Percentiles rank a stretch among this genome's conserved stretches.
Evolutionary conservation across 2,113 vertebrate species (phyloP).

Genomic region (Silurus glanis): DNA sequence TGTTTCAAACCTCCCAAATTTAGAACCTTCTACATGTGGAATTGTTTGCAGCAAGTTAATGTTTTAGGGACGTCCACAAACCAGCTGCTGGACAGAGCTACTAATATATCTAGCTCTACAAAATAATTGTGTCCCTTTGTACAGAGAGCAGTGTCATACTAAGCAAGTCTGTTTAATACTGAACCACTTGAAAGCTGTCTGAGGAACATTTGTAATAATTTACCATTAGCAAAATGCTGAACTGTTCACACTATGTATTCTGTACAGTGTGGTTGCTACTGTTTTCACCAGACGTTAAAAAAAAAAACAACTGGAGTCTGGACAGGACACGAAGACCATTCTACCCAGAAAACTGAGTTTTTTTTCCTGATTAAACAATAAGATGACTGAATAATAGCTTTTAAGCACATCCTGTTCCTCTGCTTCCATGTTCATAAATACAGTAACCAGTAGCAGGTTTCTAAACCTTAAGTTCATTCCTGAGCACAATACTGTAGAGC

Average conservation of each 20-base stretch:
- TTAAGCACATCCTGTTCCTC: constrained; percentile 5
- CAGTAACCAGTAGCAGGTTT: constrained; percentile 8
- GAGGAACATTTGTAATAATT: neutral
- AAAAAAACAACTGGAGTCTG: no score
- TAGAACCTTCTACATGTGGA: neutral
- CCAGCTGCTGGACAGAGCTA: neutral
- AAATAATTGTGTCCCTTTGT: neutral
- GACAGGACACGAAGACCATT: no score
- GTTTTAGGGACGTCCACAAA: neutral
- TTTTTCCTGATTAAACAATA: neutral
- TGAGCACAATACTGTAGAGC: neutral
- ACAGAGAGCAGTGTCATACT: neutral
- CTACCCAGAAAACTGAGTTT: no score
- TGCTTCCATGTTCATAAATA: constrained; percentile 27
- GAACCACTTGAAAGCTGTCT: neutral
- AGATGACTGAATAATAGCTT: constrained; percentile 29
- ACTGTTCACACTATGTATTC: neutral
- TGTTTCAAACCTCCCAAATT: neutral
- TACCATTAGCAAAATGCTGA: neutral
- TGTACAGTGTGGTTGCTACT: no score
- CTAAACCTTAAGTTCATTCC: neutral
- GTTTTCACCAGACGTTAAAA: neutral
- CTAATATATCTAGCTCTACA: neutral
- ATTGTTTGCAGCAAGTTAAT: neutral
- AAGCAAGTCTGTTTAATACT: neutral